phyloP scores from a whole-genome alignment of 2,888 invertebrate species.

The Eulithis prunata region DNA sequence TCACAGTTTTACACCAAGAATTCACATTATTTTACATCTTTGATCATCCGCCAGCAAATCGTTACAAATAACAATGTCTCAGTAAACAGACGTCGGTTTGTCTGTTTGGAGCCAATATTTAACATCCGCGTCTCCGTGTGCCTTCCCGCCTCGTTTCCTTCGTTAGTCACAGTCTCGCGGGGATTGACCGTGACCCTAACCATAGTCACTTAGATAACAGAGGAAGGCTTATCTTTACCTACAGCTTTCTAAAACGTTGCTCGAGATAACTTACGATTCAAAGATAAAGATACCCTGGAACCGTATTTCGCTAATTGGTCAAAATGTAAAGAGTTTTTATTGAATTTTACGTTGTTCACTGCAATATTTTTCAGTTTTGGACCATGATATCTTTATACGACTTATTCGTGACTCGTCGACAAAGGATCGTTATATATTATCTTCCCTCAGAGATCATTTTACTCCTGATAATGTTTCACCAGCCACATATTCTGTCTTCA shows the following conservation, averaged over 20 bases:
- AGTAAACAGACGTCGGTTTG: conserved; percentile 36
- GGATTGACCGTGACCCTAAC: conserved; percentile 29
- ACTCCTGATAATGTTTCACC: too few relatives aligned
- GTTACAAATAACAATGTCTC: conserved; percentile 34
- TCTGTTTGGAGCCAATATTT: conserved; percentile 63
- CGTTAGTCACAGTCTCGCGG: conserved; percentile 50
- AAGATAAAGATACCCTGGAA: neutral
- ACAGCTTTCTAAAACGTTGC: conserved; percentile 17
- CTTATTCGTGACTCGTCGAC: too few relatives aligned
- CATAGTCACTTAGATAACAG: conserved; percentile 12
- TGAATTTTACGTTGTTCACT: too few relatives aligned
- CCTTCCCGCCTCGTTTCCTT: conserved; percentile 70
- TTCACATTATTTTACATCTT: neutral
- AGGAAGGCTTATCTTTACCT: neutral
- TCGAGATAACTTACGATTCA: neutral
- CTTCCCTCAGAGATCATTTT: too few relatives aligned
- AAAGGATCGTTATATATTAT: too few relatives aligned
- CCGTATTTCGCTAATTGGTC: too few relatives aligned
- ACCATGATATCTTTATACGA: too few relatives aligned
- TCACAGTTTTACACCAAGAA: too few relatives aligned
- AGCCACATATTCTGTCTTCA: too few relatives aligned
- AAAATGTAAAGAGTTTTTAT: too few relatives aligned
- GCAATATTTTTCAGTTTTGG: too few relatives aligned
- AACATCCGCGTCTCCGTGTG: conserved; percentile 62
- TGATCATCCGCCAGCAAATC: conserved; percentile 30